Percentiles rank a stretch among this genome's conserved stretches.
phyloP scores from a whole-genome alignment of 2,888 invertebrate genomes.

The Drosophila incognita region DNA sequence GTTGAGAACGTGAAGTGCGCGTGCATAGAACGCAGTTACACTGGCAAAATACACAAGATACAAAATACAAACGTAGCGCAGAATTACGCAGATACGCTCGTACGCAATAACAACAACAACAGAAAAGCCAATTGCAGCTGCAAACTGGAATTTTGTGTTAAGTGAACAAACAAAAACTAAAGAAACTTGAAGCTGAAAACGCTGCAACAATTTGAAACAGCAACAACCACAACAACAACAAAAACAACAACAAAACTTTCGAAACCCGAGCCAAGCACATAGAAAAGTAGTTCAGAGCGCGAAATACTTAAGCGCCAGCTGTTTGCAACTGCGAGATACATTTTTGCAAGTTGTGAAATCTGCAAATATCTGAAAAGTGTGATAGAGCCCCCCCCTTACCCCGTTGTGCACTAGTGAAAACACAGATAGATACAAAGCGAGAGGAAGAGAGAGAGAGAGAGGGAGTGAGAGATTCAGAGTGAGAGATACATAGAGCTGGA shows the following conservation, averaged over 20 bases:
- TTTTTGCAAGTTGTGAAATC: constrained; percentile 60
- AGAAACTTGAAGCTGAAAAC: constrained; percentile 53
- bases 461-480: constrained; percentile 1
- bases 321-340: constrained; percentile 46
- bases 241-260: constrained; percentile 67
- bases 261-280: constrained; percentile 63
- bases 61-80: constrained; percentile 31
- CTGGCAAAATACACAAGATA: constrained; percentile 25
- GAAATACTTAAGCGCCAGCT: constrained; percentile 44
- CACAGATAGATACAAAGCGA: constrained; percentile 20
- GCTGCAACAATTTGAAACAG: constrained; percentile 50
- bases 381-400: background rate
- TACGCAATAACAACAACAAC: constrained; percentile 36
- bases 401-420: constrained; percentile 30
- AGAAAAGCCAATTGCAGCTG: constrained; percentile 63
- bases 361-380: constrained; percentile 27
- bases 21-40: constrained; percentile 47
- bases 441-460: constrained; percentile 8
- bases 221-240: constrained; percentile 42
- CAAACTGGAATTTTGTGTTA: constrained; percentile 73
- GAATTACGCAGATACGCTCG: constrained; percentile 53
- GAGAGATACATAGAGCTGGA: constrained; percentile 22
- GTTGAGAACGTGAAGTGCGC: constrained; percentile 68
- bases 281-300: constrained; percentile 76
- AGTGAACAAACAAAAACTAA: constrained; percentile 54